Percentiles rank a stretch among this genome's conserved stretches.
These are phyloP conservation scores for Colletes collaris DNA, from an alignment of 2,888 invertebrate genomes.

Conservation along the genomic window DNA sequence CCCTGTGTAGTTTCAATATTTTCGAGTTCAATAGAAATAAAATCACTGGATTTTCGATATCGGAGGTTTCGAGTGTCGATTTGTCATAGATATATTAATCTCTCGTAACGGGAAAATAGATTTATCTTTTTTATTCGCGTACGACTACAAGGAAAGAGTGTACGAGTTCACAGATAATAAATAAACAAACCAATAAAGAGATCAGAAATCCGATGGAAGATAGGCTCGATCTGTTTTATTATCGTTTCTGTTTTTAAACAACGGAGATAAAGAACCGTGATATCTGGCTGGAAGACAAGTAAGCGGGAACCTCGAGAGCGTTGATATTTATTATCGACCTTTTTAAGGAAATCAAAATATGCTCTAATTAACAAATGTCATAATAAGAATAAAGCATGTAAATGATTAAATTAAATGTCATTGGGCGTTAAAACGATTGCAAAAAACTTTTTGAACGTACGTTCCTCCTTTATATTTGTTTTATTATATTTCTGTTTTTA, in stretches of 20 bases:
- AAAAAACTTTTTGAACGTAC: too few relatives aligned
- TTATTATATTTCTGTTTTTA: too few relatives aligned
- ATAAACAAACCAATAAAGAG: conserved; percentile 20
- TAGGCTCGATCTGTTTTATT: conserved; percentile 12
- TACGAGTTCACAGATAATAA: background rate
- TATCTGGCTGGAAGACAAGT: conserved; percentile 5
- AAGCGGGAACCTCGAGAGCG: background rate
- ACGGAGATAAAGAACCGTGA: conserved; percentile 23
- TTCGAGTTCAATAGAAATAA: too few relatives aligned
- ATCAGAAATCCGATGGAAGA: conserved; percentile 27
- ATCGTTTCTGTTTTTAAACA: conserved; percentile 27
- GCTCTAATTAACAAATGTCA: background rate
- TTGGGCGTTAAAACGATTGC: too few relatives aligned
- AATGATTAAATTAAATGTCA: too few relatives aligned
- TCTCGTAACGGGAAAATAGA: background rate
- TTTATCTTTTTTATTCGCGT: background rate
- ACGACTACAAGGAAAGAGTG: conserved; percentile 23
- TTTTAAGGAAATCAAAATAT: too few relatives aligned
- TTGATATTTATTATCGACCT: too few relatives aligned
- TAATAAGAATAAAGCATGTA: too few relatives aligned
- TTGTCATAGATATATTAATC: background rate
- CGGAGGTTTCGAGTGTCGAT: too few relatives aligned
- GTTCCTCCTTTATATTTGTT: too few relatives aligned
- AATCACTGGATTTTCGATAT: too few relatives aligned
- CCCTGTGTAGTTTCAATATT: too few relatives aligned